Percentiles rank a stretch among this genome's conserved stretches.
Conservation (phyloP, 2,113 vertebrate genomes). For the Eretmochelys imbricata region DNA sequence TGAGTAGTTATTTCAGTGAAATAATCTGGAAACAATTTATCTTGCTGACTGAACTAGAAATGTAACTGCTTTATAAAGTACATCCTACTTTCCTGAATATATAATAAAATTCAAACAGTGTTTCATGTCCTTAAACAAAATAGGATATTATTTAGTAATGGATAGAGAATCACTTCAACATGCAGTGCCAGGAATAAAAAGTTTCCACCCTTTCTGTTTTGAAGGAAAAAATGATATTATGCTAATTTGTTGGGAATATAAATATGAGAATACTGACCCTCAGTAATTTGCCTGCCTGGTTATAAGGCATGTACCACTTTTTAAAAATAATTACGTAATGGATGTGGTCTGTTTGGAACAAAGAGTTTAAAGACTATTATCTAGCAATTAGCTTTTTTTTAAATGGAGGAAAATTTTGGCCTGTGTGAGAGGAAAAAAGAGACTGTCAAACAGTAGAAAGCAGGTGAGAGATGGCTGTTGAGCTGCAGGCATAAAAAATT, state of each 20-base stretch:
- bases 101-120: conserved; percentile 19
- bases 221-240: background rate
- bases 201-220: background rate
- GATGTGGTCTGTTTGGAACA: background rate
- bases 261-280: background rate
- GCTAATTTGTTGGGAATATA: background rate
- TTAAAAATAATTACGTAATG: background rate
- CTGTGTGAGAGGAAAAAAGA: background rate
- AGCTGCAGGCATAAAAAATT: background rate
- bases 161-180: background rate
- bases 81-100: conserved; percentile 14
- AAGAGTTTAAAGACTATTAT: background rate
- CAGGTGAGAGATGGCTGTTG: background rate
- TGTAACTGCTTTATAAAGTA: conserved; percentile 34
- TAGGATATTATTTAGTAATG: background rate
- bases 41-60: conserved; percentile 40
- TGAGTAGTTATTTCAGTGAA: background rate
- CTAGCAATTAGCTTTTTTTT: background rate
- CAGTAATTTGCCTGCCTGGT: background rate
- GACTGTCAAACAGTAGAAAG: background rate
- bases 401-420: background rate
- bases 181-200: background rate
- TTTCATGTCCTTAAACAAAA: background rate
- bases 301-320: background rate
- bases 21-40: conserved; percentile 51